phyloP scores from a whole-genome alignment of 2,888 invertebrate genomes.

The Rotaria socialis region DNA sequence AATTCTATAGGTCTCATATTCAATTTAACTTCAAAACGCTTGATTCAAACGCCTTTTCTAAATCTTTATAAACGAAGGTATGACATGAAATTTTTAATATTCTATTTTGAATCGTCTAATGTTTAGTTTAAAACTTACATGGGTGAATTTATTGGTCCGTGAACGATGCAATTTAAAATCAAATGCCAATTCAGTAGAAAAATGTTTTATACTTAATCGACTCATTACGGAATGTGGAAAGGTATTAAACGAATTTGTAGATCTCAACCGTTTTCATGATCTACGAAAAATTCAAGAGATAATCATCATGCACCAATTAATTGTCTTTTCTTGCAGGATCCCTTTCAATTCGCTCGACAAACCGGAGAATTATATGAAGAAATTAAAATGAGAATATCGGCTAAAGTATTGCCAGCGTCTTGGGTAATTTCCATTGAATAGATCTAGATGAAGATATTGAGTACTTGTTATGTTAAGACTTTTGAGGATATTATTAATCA shows the following conservation, averaged over 20 bases:
- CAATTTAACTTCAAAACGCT: not conserved
- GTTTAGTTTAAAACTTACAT: not conserved
- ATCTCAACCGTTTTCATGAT: too few relatives aligned
- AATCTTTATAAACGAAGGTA: not conserved
- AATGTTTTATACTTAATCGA: constrained; percentile 10
- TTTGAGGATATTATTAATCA: not conserved
- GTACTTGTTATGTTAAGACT: not conserved
- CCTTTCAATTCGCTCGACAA: not conserved
- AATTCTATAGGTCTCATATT: not conserved
- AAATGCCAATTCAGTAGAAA: not conserved
- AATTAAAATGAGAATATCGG: not conserved
- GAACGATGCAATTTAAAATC: not conserved
- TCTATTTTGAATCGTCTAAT: not conserved
- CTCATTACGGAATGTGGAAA: not conserved
- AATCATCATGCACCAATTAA: too few relatives aligned
- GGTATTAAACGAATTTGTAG: not conserved
- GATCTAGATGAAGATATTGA: not conserved
- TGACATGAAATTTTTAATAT: not conserved
- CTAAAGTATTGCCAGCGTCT: not conserved
- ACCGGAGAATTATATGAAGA: not conserved
- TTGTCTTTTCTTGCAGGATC: not conserved
- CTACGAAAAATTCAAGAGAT: too few relatives aligned
- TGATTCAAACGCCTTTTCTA: not conserved
- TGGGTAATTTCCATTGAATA: not conserved
- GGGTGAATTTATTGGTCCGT: not conserved